Evolutionary conservation across 1,140 invertebrate species (phyloP).

Genomic region (Cyclina sinensis): DNA sequence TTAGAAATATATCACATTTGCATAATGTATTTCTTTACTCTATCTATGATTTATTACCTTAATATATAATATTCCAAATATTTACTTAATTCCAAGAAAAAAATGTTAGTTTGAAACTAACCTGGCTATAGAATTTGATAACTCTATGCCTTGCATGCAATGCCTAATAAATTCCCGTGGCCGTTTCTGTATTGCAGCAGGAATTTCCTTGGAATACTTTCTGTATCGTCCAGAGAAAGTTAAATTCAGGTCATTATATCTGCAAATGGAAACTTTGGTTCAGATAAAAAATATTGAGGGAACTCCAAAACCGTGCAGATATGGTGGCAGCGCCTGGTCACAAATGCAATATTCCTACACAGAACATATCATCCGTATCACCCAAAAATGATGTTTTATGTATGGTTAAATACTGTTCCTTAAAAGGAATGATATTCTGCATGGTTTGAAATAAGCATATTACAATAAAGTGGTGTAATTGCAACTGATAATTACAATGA

Average conservation of each 20-base stretch:
- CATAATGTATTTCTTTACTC: too few species aligned
- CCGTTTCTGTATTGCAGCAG: neutral
- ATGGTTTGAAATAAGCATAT: too few species aligned
- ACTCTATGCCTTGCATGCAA: neutral
- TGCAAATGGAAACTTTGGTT: neutral
- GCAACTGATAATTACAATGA: too few species aligned
- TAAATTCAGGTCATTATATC: constrained; percentile 9
- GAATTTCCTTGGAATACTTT: constrained; percentile 24
- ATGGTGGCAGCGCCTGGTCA: too few species aligned
- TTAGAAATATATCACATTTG: too few species aligned
- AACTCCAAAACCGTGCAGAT: neutral
- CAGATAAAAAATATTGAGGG: neutral
- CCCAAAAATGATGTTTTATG: neutral
- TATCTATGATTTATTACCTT: too few species aligned
- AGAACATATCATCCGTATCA: too few species aligned
- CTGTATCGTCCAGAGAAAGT: neutral
- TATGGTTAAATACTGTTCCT: neutral
- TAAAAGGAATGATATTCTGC: neutral
- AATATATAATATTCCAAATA: too few species aligned
- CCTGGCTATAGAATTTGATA: neutral
- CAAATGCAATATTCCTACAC: too few species aligned
- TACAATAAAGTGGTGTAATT: too few species aligned
- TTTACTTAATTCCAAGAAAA: too few species aligned
- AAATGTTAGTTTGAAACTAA: too few species aligned
- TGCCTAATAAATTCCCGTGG: constrained; percentile 8